phyloP scores from a whole-genome alignment of 2,113 vertebrate genomes.

The Sorex araneus region DNA sequence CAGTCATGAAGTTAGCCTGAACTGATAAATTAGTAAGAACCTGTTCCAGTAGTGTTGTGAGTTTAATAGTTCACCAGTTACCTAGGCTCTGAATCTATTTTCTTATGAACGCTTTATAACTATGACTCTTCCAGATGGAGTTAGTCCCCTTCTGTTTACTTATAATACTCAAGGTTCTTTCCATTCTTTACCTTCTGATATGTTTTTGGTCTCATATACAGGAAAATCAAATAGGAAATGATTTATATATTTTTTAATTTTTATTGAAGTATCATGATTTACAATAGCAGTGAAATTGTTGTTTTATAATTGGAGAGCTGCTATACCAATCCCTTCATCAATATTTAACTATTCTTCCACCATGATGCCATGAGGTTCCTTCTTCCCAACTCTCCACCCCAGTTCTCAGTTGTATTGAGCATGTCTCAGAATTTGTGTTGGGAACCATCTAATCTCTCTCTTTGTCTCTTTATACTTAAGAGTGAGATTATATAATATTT shows the following conservation, averaged over 20 bases:
- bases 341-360: no score
- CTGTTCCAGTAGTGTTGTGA: neutral
- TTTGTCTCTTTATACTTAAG: no score
- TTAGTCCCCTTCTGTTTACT: neutral
- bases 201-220: neutral
- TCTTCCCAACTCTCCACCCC: no score
- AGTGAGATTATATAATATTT: no score
- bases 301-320: no score
- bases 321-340: no score
- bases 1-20: constrained; percentile 65
- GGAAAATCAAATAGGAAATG: constrained; percentile 56
- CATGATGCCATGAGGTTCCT: no score
- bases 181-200: constrained; percentile 42
- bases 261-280: no score
- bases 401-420: no score
- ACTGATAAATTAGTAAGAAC: constrained; percentile 82
- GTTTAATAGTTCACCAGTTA: neutral
- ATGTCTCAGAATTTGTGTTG: no score
- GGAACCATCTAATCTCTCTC: no score
- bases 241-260: neutral
- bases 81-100: neutral
- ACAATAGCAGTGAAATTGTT: no score
- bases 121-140: neutral
- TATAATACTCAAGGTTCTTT: neutral
- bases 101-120: constrained; percentile 56